phyloP scores from a whole-genome alignment of 2,888 invertebrate genomes.

The Epinotia nisella region DNA sequence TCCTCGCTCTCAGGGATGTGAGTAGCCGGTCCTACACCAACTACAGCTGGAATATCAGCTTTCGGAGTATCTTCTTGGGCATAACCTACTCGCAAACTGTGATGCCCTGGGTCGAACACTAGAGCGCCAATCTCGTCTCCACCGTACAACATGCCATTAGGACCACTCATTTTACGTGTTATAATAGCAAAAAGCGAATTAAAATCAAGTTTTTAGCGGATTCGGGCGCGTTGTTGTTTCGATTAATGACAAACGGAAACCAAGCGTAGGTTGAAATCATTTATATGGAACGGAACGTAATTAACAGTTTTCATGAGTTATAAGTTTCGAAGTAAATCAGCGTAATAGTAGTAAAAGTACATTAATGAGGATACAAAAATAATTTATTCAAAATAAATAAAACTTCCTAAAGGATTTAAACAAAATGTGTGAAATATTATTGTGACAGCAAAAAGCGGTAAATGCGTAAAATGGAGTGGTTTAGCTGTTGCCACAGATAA shows the following conservation, averaged over 20 bases:
- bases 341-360: no score
- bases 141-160: constrained; percentile 92
- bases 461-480: constrained; percentile 9
- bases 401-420: no score
- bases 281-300: constrained; percentile 24
- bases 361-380: no score
- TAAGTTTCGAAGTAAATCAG: background rate
- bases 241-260: constrained; percentile 24
- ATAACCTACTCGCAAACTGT: constrained; percentile 94
- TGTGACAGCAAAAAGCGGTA: no score
- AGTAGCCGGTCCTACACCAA: constrained; percentile 91
- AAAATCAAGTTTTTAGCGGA: background rate
- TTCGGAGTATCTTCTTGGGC: constrained; percentile 99
- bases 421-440: no score
- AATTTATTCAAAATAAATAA: no score
- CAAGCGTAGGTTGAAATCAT: constrained; percentile 14
- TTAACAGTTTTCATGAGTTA: background rate
- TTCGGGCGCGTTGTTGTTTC: constrained; percentile 37
- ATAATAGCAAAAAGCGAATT: constrained; percentile 17
- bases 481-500: constrained; percentile 4
- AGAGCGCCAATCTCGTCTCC: constrained; percentile 99
- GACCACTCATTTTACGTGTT: constrained; percentile 70
- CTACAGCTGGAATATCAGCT: constrained; percentile 97
- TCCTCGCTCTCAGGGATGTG: constrained; percentile 90
- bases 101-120: constrained; percentile 95